Base-by-base conservation (phyloP, 2,888 invertebrate genomes). In the Epinotia nisella region DNA sequence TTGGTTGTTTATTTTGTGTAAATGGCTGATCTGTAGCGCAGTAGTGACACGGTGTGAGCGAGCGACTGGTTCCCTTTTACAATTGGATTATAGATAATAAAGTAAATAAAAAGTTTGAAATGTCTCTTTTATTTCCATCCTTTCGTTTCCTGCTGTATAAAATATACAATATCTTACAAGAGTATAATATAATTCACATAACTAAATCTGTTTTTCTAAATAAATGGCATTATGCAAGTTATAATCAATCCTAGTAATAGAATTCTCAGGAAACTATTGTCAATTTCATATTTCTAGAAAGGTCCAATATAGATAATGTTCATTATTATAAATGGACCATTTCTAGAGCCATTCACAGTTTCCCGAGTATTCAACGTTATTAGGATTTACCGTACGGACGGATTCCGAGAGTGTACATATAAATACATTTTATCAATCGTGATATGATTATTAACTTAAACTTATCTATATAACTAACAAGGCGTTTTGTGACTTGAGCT, bases 21-120 rank as follows among this genome's bases (percentile, higher is more conserved):
- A 90, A 93, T 93, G 93, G 88, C 85, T 87, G 90, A 90, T 90
- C 87, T 88, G 90, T 92, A 91, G 92, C 81, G 82, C 85, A 79
- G 90, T 91, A 92, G 92, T 88, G 87, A 88, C 90, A 90, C 89
- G 88, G 90, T 89, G 89, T 90, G 93, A 90, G 87, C 82, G 91
- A 88, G 88, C 91, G 93, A 91, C 83, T 91, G 93, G 90, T 88
- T 90, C 90, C 90, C 89, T 92, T 93, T 93, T 93, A 92, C 92
- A 93, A 93, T 92, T 93, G 92, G 90, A 92, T 88, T 89, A 92
- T 92, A 92, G 91, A 90, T 90, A 92, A 91, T 91, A 91, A 89
- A 91, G 82, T 87, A 87, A 92, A 90, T 87, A 90, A 92, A 65
- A 93, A 90, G 88, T 91, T 92, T 89, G 88, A 89, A 81, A 85